Evolutionary conservation across 1,140 invertebrate genomes (phyloP).

Genomic region (Macrosteles quadrilineatus): DNA sequence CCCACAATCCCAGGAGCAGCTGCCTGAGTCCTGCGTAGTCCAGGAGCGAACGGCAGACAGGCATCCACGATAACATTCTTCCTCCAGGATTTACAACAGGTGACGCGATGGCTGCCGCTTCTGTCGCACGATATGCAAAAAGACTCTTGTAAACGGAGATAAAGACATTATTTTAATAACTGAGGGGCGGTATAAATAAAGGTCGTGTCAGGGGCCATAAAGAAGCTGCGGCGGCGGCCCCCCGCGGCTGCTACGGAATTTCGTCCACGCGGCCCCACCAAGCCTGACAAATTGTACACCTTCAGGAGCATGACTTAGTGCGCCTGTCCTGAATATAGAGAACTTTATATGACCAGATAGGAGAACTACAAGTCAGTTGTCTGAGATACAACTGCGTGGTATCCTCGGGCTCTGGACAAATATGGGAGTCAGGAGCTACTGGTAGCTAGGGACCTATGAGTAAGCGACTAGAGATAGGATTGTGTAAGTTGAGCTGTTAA

Average conservation of each 20-base stretch:
- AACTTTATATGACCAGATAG: constrained; percentile 12
- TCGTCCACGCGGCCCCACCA: not conserved
- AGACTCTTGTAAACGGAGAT: constrained; percentile 5
- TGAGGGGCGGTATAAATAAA: constrained; percentile 1
- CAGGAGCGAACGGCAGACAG: constrained; percentile 1
- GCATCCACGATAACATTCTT: constrained; percentile 16
- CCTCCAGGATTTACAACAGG: not conserved
- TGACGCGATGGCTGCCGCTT: not conserved
- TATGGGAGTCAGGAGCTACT: too few relatives aligned
- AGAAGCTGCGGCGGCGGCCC: not conserved
- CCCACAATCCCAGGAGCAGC: too few relatives aligned
- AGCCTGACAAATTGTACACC: constrained; percentile 15
- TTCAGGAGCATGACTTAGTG: not conserved
- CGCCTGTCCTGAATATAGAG: constrained; percentile 13
- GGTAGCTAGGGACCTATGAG: too few relatives aligned
- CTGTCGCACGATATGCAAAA: not conserved
- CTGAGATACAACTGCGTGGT: not conserved
- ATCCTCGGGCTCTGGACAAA: too few relatives aligned
- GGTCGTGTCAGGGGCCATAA: not conserved
- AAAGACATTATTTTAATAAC: constrained; percentile 27
- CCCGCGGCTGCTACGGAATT: constrained; percentile 3
- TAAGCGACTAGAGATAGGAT: too few relatives aligned
- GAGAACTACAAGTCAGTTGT: not conserved
- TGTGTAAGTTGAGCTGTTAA: too few relatives aligned
- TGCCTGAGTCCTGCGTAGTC: too few relatives aligned